Percentiles rank a stretch among this genome's conserved stretches.
These are phyloP conservation scores for Galerucella calmariensis DNA, from an alignment of 2,888 invertebrate species.

Conservation along the genomic window DNA sequence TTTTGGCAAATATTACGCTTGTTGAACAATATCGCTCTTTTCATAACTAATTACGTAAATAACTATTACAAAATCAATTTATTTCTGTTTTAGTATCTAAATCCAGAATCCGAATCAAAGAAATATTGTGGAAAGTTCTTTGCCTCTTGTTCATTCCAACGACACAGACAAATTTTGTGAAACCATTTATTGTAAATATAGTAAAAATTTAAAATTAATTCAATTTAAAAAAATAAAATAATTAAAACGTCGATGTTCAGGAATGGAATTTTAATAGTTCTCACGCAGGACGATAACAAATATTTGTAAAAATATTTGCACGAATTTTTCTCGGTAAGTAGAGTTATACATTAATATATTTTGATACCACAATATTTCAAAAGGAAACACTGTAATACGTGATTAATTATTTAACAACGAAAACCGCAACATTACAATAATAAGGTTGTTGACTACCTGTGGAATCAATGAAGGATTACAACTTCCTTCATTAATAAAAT, in stretches of 20 bases:
- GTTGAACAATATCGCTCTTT: too few relatives aligned
- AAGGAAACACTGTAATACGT: conserved; percentile 10
- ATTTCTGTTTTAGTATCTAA: too few relatives aligned
- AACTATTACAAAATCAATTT: too few relatives aligned
- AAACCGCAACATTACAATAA: conserved; percentile 17
- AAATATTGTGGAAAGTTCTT: too few relatives aligned
- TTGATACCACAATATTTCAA: conserved; percentile 1
- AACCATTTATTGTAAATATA: too few relatives aligned
- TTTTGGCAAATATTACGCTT: too few relatives aligned
- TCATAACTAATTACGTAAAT: too few relatives aligned
- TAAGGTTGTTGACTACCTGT: conserved; percentile 13
- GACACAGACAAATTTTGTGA: too few relatives aligned
- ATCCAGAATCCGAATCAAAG: too few relatives aligned
- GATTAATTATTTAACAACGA: conserved; percentile 15
- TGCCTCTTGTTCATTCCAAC: too few relatives aligned
- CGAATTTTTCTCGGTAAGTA: conserved; percentile 4
- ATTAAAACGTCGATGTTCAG: background rate
- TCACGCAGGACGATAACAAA: background rate
- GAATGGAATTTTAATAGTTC: conserved; percentile 2
- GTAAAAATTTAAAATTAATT: too few relatives aligned
- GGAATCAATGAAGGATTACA: conserved; percentile 15
- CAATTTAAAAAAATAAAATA: background rate
- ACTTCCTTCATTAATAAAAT: conserved; percentile 15
- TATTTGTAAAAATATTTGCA: conserved; percentile 1
- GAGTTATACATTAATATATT: conserved; percentile 1